Evolutionary conservation across 2,888 invertebrate genomes (phyloP).

Genomic region (Himalopsyche anomala): DNA sequence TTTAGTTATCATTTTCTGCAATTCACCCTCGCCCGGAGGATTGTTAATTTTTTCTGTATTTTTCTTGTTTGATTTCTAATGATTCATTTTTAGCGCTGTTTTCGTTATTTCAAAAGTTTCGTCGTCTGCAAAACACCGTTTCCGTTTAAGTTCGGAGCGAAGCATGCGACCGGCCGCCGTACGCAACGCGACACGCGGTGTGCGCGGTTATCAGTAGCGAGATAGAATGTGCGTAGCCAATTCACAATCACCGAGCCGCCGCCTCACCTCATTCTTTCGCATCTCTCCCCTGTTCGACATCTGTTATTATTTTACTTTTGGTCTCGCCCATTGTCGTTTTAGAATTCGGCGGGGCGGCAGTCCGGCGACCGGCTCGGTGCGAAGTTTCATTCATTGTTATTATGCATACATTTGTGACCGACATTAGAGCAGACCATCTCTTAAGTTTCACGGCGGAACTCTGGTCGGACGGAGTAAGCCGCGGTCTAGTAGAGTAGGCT

Average conservation of each 20-base stretch:
- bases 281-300: slow-evolving; percentile 35
- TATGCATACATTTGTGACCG: slow-evolving; percentile 28
- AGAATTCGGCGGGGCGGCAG: slow-evolving; percentile 22
- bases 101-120: slow-evolving; percentile 47
- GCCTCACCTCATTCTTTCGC: slow-evolving; percentile 39
- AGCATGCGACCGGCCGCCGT: slow-evolving; percentile 58
- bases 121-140: background rate
- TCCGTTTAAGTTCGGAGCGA: slow-evolving; percentile 21
- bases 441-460: slow-evolving; percentile 76
- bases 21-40: slow-evolving; percentile 63
- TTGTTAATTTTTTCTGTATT: slow-evolving; percentile 59
- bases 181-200: background rate
- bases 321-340: slow-evolving; percentile 48
- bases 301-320: background rate
- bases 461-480: slow-evolving; percentile 67
- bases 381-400: slow-evolving; percentile 55
- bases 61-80: slow-evolving; percentile 54
- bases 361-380: slow-evolving; percentile 50
- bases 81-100: slow-evolving; percentile 58
- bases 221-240: background rate
- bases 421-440: slow-evolving; percentile 73
- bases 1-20: slow-evolving; percentile 65
- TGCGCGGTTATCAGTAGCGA: background rate
- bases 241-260: slow-evolving; percentile 37
- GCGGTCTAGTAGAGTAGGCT: slow-evolving; percentile 58